Evolutionary conservation across 2,888 invertebrate species (phyloP).

Genomic region (Dolichomitus sp.): DNA sequence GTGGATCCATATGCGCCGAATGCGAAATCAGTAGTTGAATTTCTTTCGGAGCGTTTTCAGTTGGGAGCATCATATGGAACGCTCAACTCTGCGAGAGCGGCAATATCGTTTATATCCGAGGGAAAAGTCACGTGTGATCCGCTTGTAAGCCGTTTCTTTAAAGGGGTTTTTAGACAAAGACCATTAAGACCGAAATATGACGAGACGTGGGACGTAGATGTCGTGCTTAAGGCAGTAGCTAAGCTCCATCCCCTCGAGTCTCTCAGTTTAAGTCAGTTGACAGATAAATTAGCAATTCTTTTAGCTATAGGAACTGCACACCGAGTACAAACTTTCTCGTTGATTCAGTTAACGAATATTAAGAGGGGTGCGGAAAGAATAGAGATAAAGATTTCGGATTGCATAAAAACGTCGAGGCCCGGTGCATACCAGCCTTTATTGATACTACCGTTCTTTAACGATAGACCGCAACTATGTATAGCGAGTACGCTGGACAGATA

Average conservation of each 20-base stretch:
- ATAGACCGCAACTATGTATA: background rate
- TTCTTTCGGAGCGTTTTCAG: conserved; percentile 40
- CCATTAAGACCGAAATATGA: conserved; percentile 50
- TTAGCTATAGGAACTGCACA: conserved; percentile 49
- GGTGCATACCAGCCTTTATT: conserved; percentile 39
- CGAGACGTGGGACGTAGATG: conserved; percentile 45
- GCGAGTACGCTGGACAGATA: background rate
- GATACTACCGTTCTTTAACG: conserved; percentile 34
- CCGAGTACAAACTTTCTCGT: conserved; percentile 45
- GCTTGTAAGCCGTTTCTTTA: conserved; percentile 57
- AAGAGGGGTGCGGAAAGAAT: background rate
- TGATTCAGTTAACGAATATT: conserved; percentile 46
- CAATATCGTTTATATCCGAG: conserved; percentile 47
- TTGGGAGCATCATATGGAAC: conserved; percentile 42
- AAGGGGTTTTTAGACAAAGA: conserved; percentile 42
- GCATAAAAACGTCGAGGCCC: conserved; percentile 36
- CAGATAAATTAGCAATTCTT: conserved; percentile 27
- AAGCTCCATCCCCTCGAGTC: conserved; percentile 17
- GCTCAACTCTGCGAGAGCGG: conserved; percentile 45
- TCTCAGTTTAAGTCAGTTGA: conserved; percentile 35
- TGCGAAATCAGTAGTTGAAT: conserved; percentile 18
- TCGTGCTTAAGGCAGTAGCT: conserved; percentile 13
- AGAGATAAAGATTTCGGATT: conserved; percentile 43
- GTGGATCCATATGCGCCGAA: conserved; percentile 24
- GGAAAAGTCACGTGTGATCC: conserved; percentile 31